These are phyloP conservation scores for Chaitophorus viminalis DNA, from an alignment of 2,888 invertebrate species.

Conservation along the genomic window DNA sequence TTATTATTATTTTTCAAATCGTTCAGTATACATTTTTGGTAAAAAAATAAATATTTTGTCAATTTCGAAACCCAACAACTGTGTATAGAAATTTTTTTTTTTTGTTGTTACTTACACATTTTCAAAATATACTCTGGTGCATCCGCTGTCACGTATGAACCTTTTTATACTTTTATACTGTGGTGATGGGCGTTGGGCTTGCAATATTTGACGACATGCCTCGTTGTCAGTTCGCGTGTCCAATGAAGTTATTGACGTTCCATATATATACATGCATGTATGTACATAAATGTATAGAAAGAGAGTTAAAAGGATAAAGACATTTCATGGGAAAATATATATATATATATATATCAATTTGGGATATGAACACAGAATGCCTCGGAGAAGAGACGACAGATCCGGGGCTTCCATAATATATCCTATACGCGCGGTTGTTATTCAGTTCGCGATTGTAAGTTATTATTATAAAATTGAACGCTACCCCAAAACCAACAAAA, in stretches of 20 bases:
- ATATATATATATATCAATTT: background rate
- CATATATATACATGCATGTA: background rate
- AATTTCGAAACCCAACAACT: background rate
- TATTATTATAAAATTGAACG: slow-evolving; percentile 16
- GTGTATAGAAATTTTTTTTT: background rate
- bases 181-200: background rate
- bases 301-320: too few species aligned
- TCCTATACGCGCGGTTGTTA: background rate
- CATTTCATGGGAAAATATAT: background rate
- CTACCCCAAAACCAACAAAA: slow-evolving; percentile 5
- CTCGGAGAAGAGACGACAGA: background rate
- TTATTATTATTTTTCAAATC: background rate
- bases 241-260: slow-evolving; percentile 18
- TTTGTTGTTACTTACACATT: too few species aligned
- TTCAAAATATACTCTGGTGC: background rate
- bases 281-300: background rate
- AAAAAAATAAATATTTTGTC: background rate
- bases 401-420: background rate
- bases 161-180: background rate
- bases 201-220: slow-evolving; percentile 12
- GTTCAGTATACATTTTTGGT: background rate
- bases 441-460: slow-evolving; percentile 5
- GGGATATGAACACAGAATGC: background rate
- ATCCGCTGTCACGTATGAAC: slow-evolving; percentile 20
- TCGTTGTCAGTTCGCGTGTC: slow-evolving; percentile 15